phyloP scores from a whole-genome alignment of 2,888 invertebrate species.

The Rhaphigaster nebulosa region DNA sequence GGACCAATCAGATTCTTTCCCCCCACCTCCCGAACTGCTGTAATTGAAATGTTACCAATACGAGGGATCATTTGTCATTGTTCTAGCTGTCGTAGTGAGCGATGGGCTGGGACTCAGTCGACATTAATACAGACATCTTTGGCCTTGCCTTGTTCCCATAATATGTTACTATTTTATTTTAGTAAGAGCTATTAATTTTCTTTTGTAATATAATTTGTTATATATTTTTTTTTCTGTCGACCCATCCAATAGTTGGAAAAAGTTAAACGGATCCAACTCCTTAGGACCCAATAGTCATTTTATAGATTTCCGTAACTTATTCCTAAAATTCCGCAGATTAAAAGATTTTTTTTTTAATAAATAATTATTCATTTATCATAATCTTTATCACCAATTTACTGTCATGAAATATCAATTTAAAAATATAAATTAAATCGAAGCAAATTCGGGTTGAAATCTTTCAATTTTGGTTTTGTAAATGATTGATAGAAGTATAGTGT shows the following conservation, averaged over 20 bases:
- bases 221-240: not conserved
- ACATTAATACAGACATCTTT: conserved; percentile 1
- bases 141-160: not conserved
- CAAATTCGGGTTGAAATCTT: too few species aligned
- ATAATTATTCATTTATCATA: too few species aligned
- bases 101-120: not conserved
- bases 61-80: conserved; percentile 40
- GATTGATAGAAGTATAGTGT: too few species aligned
- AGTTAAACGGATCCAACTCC: too few species aligned
- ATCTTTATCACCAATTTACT: too few species aligned
- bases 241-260: not conserved
- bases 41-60: conserved; percentile 52
- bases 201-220: not conserved
- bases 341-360: too few species aligned
- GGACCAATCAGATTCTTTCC: not conserved
- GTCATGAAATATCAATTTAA: too few species aligned
- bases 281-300: too few species aligned
- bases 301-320: too few species aligned
- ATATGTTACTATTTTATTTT: not conserved
- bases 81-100: conserved; percentile 36
- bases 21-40: not conserved
- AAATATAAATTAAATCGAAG: too few species aligned
- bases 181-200: not conserved
- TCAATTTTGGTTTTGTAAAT: too few species aligned
- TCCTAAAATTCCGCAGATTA: too few species aligned